Conservation (phyloP, 2,888 invertebrate genomes). For the Lepidonotus clava region DNA sequence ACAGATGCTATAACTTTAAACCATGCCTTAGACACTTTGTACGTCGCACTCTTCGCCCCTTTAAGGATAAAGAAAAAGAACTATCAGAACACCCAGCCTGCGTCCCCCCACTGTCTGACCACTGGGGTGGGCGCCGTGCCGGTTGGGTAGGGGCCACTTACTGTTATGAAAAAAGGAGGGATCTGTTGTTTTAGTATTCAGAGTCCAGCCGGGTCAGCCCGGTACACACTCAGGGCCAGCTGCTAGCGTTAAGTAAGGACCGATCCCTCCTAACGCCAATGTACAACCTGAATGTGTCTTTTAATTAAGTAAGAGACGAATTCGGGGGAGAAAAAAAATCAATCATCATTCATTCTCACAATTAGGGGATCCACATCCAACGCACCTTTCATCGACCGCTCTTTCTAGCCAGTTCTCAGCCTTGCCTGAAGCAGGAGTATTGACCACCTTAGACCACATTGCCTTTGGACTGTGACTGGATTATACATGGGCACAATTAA, state of each 20-base stretch:
- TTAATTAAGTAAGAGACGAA: not conserved
- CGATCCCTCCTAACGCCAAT: not conserved
- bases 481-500: too few relatives aligned
- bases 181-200: too few relatives aligned
- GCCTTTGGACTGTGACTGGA: too few relatives aligned
- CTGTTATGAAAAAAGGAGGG: not conserved
- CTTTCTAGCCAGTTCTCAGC: too few relatives aligned
- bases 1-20: slow-evolving; percentile 64
- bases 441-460: too few relatives aligned
- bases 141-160: too few relatives aligned
- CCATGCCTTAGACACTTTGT: slow-evolving; percentile 10
- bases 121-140: too few relatives aligned
- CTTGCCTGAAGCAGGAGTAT: too few relatives aligned
- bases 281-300: not conserved
- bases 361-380: not conserved
- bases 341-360: not conserved
- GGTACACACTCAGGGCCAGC: not conserved
- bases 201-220: not conserved
- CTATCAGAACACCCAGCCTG: too few relatives aligned
- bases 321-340: not conserved
- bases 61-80: too few relatives aligned
- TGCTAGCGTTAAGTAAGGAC: not conserved
- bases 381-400: not conserved
- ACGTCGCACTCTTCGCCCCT: not conserved
- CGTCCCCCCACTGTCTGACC: too few relatives aligned